Conservation (phyloP, 2,113 vertebrate genomes). For the Lampris megalopsis region DNA sequence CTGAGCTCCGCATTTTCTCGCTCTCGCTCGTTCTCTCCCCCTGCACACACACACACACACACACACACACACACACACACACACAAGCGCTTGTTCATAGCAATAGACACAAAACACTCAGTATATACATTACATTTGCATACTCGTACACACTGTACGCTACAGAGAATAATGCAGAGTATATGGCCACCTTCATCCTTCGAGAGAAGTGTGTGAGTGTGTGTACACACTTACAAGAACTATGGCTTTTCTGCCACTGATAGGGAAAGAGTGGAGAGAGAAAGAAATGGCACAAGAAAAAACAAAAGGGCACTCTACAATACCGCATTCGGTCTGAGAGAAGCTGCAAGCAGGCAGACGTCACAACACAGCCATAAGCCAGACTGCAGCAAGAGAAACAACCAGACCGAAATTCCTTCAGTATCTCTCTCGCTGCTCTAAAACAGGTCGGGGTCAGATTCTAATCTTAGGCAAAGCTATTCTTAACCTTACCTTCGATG, state of each 20-base stretch:
- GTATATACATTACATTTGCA: not conserved
- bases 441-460: conserved; percentile 57
- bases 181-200: too few species aligned
- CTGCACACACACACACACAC: conserved; percentile 11
- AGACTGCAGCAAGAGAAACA: conserved; percentile 63
- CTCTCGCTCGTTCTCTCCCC: conserved; percentile 12
- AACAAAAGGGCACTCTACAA: conserved; percentile 23
- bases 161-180: not conserved
- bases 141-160: not conserved
- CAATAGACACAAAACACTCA: not conserved
- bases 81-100: not conserved
- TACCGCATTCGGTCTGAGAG: conserved; percentile 38
- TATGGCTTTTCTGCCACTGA: conserved; percentile 8
- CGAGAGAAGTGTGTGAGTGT: not conserved
- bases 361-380: conserved; percentile 57
- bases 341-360: conserved; percentile 58
- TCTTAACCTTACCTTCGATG: conserved; percentile 18
- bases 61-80: conserved; percentile 36
- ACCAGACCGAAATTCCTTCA: conserved; percentile 33
- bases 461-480: conserved; percentile 52
- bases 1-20: conserved; percentile 75
- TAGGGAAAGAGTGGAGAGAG: conserved; percentile 15
- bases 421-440: conserved; percentile 16
- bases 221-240: not conserved
- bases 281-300: not conserved